Conservation (phyloP, 2,888 invertebrate species). For the Augochlorella aurata region DNA sequence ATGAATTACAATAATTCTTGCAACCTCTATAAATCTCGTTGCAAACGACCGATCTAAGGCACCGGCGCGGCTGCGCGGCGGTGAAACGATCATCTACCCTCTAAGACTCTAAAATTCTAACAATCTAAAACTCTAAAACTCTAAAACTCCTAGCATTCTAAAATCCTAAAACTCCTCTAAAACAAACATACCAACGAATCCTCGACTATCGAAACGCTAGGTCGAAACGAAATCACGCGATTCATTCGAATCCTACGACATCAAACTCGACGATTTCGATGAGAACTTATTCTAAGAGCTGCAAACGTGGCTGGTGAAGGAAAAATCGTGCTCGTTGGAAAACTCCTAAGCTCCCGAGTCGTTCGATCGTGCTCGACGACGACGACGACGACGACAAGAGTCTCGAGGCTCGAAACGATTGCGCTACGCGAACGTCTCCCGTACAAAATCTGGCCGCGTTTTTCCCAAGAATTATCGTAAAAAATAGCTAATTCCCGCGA, state of each 20-base stretch:
- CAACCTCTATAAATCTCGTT: constrained; percentile 21
- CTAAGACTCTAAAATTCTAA: not conserved
- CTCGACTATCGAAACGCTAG: not conserved
- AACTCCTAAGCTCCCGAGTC: not conserved
- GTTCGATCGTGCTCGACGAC: not conserved
- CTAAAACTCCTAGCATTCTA: no score
- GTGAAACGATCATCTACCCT: not conserved
- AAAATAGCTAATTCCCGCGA: constrained; percentile 23
- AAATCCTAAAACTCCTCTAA: not conserved
- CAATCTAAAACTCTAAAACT: no score
- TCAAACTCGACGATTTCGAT: not conserved
- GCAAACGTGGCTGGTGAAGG: not conserved
- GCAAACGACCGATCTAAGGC: constrained; percentile 21
- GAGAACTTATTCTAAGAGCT: not conserved
- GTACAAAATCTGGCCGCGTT: constrained; percentile 6
- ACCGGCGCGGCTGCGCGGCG: not conserved
- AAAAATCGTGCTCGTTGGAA: not conserved
- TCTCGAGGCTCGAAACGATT: not conserved
- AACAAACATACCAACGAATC: constrained; percentile 4
- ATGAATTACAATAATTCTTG: constrained; percentile 39
- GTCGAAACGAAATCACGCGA: not conserved
- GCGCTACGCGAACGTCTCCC: not conserved
- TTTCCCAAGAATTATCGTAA: not conserved
- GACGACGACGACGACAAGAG: not conserved
- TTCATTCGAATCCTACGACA: not conserved